A percentile compares a stretch with the other conserved stretches of the same genome.
These are phyloP conservation scores for Mizuhopecten yessoensis DNA, from an alignment of 1,140 invertebrate species.

Conservation along the genomic window DNA sequence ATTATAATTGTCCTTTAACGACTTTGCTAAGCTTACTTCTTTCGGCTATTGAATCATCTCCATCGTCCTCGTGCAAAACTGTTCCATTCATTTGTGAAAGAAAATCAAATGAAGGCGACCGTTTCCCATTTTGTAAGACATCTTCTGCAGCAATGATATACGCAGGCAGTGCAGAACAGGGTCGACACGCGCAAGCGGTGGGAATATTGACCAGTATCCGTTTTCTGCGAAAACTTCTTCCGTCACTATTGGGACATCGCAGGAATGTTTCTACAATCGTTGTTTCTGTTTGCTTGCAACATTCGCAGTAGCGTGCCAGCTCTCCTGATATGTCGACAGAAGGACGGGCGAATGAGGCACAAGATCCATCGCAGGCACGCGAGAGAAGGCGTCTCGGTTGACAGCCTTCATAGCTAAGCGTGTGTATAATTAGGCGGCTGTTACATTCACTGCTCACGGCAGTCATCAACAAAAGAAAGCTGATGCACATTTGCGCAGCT, in stretches of 20 bases:
- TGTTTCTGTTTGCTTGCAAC: slow-evolving; percentile 48
- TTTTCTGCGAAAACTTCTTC: neutral
- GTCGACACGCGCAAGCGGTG: slow-evolving; percentile 43
- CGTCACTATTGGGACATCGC: neutral
- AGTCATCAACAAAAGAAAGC: neutral
- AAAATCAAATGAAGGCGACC: neutral
- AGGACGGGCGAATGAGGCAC: slow-evolving; percentile 44
- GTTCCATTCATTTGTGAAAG: neutral
- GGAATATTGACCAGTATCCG: slow-evolving; percentile 32
- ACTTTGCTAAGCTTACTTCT: neutral
- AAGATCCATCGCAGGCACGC: slow-evolving; percentile 49
- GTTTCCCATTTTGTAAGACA: slow-evolving; percentile 20
- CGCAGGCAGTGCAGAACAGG: slow-evolving; percentile 42
- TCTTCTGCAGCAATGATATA: slow-evolving; percentile 49
- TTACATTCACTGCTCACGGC: slow-evolving; percentile 42
- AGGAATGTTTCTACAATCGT: neutral
- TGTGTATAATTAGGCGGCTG: neutral
- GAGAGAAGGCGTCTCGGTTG: slow-evolving; percentile 39
- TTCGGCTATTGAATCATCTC: neutral
- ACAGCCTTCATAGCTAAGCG: slow-evolving; percentile 45
- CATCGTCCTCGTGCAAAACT: neutral
- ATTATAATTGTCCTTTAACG: neutral
- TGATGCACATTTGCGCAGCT: neutral
- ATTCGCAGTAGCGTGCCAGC: slow-evolving; percentile 45
- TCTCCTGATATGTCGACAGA: neutral